A percentile compares a stretch with the other conserved stretches of the same genome.
These are phyloP conservation scores for Mustelus asterias DNA, from an alignment of 2,113 vertebrate genomes.

Conservation along the genomic window DNA sequence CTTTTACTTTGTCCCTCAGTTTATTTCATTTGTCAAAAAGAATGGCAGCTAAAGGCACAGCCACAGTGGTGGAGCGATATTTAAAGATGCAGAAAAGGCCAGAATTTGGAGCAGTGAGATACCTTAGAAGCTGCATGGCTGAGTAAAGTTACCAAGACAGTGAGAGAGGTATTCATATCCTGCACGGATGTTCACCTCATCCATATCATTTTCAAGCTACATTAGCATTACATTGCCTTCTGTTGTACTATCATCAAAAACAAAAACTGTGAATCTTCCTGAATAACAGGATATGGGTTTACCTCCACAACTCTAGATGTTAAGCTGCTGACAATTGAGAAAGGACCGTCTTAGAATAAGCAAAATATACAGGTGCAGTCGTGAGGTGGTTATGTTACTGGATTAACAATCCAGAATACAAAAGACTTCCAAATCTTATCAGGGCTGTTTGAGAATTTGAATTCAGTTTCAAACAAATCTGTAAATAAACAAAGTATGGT, in stretches of 20 bases:
- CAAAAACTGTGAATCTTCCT: not conserved
- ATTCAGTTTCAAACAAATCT: not conserved
- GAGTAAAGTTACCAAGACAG: not conserved
- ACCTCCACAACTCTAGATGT: not conserved
- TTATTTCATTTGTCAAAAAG: too few species aligned
- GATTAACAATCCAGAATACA: not conserved
- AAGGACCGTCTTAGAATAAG: not conserved
- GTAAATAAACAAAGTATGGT: not conserved
- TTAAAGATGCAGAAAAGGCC: not conserved
- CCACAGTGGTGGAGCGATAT: not conserved
- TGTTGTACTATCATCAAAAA: not conserved
- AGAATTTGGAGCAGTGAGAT: not conserved
- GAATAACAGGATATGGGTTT: not conserved
- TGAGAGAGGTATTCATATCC: not conserved
- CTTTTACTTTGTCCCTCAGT: too few species aligned
- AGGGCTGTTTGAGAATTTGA: not conserved
- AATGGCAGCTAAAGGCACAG: not conserved
- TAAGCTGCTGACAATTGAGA: not conserved
- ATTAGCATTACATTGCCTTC: not conserved
- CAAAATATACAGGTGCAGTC: not conserved
- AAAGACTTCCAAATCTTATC: not conserved
- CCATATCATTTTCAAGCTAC: not conserved
- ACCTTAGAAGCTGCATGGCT: not conserved
- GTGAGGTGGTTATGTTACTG: not conserved
- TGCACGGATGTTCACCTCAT: not conserved